Conservation (phyloP, 2,797 vertebrate species). For the Microhierax caerulescens region DNA sequence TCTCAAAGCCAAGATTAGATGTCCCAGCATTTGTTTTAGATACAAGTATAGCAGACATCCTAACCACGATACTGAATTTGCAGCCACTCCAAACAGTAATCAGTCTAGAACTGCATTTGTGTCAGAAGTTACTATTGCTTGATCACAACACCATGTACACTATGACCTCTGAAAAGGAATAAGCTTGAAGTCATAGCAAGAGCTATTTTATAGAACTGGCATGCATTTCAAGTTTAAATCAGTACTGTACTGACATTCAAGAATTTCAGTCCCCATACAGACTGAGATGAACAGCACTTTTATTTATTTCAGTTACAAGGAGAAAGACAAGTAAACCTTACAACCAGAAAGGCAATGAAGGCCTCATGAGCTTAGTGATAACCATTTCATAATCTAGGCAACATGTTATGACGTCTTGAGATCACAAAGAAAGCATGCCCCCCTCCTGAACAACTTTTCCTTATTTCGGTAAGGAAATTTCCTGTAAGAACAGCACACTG, state of each 20-base stretch:
- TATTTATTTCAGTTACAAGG: slow-evolving; percentile 79
- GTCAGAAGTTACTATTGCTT: not conserved
- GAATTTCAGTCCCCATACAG: slow-evolving; percentile 80
- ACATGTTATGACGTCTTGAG: slow-evolving; percentile 71
- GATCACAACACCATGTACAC: not conserved
- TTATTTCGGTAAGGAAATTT: slow-evolving; percentile 62
- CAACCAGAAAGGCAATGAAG: slow-evolving; percentile 80
- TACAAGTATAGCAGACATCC: not conserved
- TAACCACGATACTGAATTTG: not conserved
- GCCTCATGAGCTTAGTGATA: slow-evolving; percentile 76
- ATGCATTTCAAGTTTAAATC: slow-evolving; percentile 12
- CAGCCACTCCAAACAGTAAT: not conserved
- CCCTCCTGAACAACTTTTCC: slow-evolving; percentile 73
- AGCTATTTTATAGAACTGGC: not conserved
- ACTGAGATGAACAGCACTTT: slow-evolving; percentile 81
- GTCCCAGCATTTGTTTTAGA: not conserved
- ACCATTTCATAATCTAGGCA: slow-evolving; percentile 73
- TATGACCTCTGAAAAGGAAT: not conserved
- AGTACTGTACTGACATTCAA: slow-evolving; percentile 63
- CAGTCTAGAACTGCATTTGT: not conserved
- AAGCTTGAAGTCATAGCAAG: not conserved
- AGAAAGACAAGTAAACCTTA: slow-evolving; percentile 81
- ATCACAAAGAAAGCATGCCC: slow-evolving; percentile 71
- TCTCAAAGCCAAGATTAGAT: not conserved
- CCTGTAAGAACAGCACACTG: not conserved